phyloP scores from a whole-genome alignment of 2,888 invertebrate species.

The Pseudanteris insignis region DNA sequence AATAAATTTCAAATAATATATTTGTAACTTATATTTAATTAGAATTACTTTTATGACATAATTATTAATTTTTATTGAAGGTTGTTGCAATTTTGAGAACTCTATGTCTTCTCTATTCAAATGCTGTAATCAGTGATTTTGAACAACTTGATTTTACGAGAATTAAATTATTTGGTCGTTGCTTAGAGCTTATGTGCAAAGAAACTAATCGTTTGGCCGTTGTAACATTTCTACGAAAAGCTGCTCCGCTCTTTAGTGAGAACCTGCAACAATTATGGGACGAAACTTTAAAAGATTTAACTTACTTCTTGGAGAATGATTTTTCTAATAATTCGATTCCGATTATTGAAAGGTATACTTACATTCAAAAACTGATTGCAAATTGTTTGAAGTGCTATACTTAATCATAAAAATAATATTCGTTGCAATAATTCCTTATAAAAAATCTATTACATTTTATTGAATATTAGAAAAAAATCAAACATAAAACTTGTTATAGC shows the following conservation, averaged over 20 bases:
- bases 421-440: no score
- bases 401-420: no score
- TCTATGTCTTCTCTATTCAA: constrained; percentile 54
- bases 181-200: constrained; percentile 55
- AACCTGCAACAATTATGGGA: constrained; percentile 56
- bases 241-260: constrained; percentile 57
- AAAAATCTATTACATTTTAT: no score
- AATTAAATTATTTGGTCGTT: constrained; percentile 56
- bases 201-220: constrained; percentile 52
- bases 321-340: constrained; percentile 18
- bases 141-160: constrained; percentile 55
- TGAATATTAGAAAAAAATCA: no score
- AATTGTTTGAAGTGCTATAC: background rate
- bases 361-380: constrained; percentile 1
- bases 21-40: no score
- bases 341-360: constrained; percentile 38
- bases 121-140: constrained; percentile 52
- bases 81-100: constrained; percentile 54
- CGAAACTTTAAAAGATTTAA: constrained; percentile 49
- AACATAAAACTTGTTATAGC: no score
- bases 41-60: no score
- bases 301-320: constrained; percentile 48
- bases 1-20: no score
- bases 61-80: no score
- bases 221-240: constrained; percentile 51